phyloP scores from a whole-genome alignment of 2,113 vertebrate species.

The Rhea americana region DNA sequence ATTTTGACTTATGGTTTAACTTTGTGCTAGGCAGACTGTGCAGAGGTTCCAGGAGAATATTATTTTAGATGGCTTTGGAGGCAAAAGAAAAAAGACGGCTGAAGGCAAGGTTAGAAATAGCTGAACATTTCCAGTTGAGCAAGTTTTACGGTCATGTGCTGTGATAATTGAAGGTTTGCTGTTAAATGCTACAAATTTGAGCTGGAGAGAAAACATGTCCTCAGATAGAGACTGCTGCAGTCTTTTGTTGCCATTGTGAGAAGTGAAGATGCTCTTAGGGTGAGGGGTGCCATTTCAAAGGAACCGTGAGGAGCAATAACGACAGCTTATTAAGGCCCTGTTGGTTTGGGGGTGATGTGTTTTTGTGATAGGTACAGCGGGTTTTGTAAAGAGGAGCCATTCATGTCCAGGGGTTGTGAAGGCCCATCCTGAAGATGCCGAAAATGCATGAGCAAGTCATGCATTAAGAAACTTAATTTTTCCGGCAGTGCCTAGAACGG shows the following conservation, averaged over 20 bases:
- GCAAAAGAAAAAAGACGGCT: conserved; percentile 38
- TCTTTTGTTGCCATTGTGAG: background rate
- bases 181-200: conserved; percentile 4
- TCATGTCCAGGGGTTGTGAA: background rate
- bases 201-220: background rate
- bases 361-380: too few species aligned
- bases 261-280: background rate
- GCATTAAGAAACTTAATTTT: background rate
- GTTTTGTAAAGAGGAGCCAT: background rate
- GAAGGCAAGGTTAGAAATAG: conserved; percentile 70
- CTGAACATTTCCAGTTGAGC: conserved; percentile 50
- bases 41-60: background rate
- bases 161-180: conserved; percentile 69
- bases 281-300: background rate
- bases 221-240: conserved; percentile 6
- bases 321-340: background rate
- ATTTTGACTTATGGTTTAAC: background rate
- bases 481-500: background rate
- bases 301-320: background rate
- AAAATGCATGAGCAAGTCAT: background rate
- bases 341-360: background rate
- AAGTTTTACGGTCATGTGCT: conserved; percentile 57
- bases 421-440: background rate
- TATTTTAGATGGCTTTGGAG: conserved; percentile 30
- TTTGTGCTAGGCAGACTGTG: background rate